Base-by-base conservation (phyloP, 2,797 vertebrate species). In the Galagoides demidoff region DNA sequence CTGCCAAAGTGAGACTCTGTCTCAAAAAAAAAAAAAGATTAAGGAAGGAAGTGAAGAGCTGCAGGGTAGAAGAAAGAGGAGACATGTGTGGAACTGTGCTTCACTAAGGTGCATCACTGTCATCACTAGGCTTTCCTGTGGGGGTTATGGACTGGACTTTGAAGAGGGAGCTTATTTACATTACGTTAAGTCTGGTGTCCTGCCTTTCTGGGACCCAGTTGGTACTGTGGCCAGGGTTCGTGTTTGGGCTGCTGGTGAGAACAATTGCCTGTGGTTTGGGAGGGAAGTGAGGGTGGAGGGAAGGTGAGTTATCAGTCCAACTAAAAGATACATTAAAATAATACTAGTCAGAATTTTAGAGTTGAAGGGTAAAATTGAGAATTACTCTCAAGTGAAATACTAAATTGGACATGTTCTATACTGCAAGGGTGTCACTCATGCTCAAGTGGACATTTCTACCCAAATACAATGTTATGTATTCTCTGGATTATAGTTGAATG, bases 361-460 rank as follows among this genome's bases (percentile, higher is more conserved):
- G 31, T 81, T 85, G 2, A 5, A 84, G 64, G 34, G 39, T 76
- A 91, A 91, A 90, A 84, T 49, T 92, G 43, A 76, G 23, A 96
- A 66, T 52, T 52, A 52, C 14, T 92, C 12, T 93, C 20, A n/a
- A 78, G 7, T 85, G 84, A 89, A 89, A 85, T 73, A 71, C 12
- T 29, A 96, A 95, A 88, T 83, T 76, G 52, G 49, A 55, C n/a
- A 17, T 94, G 34, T 7, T 89, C n/a, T 19, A 0, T 52, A 82
- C 73, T 68, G 13, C 34, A 74, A 92, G 29, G 25, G 14, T 61
- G 17, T 70, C 19, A n/a, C 64, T 86, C 55, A 7, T 88, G 10
- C 68, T 82, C 52, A 83, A 34, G 4, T 71, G 27, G 17, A 22
- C 27, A 71, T 93, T 84, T 93, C 31, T 63, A 71, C 70, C 20